phyloP scores from a whole-genome alignment of 2,113 vertebrate species.

The Cavia porcellus region DNA sequence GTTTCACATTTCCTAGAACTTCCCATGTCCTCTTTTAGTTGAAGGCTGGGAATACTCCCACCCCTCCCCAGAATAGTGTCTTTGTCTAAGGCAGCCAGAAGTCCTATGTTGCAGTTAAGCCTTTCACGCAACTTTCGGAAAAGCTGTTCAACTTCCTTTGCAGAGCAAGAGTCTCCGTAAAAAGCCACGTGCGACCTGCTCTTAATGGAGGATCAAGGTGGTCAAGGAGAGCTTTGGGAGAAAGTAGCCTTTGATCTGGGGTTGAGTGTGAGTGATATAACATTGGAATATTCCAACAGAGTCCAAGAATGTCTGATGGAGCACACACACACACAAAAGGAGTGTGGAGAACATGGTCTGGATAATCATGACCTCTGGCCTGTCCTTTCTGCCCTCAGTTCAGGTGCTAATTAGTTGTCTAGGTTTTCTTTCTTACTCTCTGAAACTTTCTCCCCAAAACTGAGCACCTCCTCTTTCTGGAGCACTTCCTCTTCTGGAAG shows the following conservation, averaged over 20 bases:
- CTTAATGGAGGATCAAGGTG: not conserved
- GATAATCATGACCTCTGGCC: not conserved
- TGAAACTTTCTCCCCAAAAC: not conserved
- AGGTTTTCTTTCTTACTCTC: not conserved
- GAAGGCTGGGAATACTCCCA: not conserved
- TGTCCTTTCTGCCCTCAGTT: not conserved
- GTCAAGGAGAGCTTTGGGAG: not conserved
- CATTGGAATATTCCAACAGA: not conserved
- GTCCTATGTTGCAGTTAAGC: not conserved
- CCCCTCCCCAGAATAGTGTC: conserved; percentile 36
- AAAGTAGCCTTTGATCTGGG: not conserved
- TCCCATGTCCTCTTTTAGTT: not conserved
- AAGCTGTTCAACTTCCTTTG: not conserved
- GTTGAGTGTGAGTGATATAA: not conserved
- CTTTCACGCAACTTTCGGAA: not conserved
- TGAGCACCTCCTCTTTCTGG: not conserved
- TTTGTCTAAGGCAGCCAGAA: conserved; percentile 2
- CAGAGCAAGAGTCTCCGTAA: not conserved
- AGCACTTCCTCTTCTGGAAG: not conserved
- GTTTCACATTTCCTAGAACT: conserved; percentile 14
- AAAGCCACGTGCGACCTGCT: not conserved
- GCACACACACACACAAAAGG: not conserved
- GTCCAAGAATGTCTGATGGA: not conserved
- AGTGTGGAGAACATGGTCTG: rapidly evolving
- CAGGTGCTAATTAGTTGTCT: not conserved